Evolutionary conservation across 2,888 invertebrate genomes (phyloP).

Genomic region (Stegana nigrithorax): DNA sequence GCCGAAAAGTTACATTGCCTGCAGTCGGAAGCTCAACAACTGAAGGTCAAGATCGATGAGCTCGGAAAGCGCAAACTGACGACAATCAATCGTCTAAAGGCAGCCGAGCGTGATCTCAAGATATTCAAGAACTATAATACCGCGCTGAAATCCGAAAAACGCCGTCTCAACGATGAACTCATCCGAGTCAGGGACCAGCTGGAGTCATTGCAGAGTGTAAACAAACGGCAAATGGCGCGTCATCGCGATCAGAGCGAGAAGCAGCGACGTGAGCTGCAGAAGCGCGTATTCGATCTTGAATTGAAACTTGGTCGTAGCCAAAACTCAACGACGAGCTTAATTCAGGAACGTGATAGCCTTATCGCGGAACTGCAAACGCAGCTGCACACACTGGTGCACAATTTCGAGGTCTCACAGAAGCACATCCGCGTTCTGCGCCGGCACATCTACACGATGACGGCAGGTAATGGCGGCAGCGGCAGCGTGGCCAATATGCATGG

Average conservation of each 20-base stretch:
- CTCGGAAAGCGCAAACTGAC: slow-evolving; percentile 52
- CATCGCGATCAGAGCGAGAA: slow-evolving; percentile 64
- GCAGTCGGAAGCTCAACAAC: slow-evolving; percentile 49
- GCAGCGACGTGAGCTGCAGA: slow-evolving; percentile 62
- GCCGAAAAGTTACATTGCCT: slow-evolving; percentile 52
- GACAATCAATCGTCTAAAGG: slow-evolving; percentile 54
- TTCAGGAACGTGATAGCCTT: slow-evolving; percentile 65
- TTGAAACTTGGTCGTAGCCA: slow-evolving; percentile 64
- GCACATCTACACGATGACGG: slow-evolving; percentile 62
- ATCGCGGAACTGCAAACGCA: slow-evolving; percentile 65
- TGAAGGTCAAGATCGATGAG: slow-evolving; percentile 61
- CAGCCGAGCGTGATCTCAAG: slow-evolving; percentile 60
- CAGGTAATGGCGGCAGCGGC: slow-evolving; percentile 30
- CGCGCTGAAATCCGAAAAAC: slow-evolving; percentile 59
- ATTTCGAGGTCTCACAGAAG: slow-evolving; percentile 67
- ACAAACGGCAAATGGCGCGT: slow-evolving; percentile 58
- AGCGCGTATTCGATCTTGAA: slow-evolving; percentile 64
- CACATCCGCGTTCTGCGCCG: slow-evolving; percentile 64
- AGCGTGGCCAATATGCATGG: neutral
- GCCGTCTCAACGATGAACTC: slow-evolving; percentile 53
- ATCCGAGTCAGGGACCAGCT: slow-evolving; percentile 52
- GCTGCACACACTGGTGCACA: slow-evolving; percentile 62
- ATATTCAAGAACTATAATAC: slow-evolving; percentile 64
- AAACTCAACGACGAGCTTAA: slow-evolving; percentile 59
- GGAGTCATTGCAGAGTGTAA: slow-evolving; percentile 51